Conservation (phyloP, 2,797 vertebrate species). For the Parambassis ranga region DNA sequence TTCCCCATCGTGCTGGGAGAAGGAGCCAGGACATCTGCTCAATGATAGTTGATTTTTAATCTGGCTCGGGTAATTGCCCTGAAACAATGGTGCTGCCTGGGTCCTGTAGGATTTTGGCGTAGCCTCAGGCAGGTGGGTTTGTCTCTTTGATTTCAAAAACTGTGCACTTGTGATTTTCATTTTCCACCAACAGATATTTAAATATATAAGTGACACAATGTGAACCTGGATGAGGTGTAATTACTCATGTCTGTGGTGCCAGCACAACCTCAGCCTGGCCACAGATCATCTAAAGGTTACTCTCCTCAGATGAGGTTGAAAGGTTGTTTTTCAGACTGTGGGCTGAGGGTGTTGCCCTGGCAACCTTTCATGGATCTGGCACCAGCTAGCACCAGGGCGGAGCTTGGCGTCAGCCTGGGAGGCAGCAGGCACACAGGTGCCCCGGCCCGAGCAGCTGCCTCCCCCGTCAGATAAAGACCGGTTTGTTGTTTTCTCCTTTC, state of each 20-base stretch:
- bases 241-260: conserved; percentile 27
- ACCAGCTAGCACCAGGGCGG: conserved; percentile 56
- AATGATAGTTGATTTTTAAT: conserved; percentile 69
- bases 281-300: conserved; percentile 72
- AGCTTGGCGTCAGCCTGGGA: conserved; percentile 69
- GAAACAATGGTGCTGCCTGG: conserved; percentile 44
- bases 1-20: conserved; percentile 17
- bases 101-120: conserved; percentile 45
- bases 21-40: conserved; percentile 60
- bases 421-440: conserved; percentile 78
- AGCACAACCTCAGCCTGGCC: conserved; percentile 35
- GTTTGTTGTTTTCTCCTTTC: conserved; percentile 68
- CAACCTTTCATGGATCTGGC: conserved; percentile 72
- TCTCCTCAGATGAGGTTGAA: conserved; percentile 68
- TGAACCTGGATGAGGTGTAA: conserved; percentile 37
- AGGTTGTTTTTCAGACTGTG: conserved; percentile 72
- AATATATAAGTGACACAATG: conserved; percentile 22
- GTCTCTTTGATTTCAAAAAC: conserved; percentile 10
- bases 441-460: conserved; percentile 73
- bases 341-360: conserved; percentile 64
- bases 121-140: conserved; percentile 45
- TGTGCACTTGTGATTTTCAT: background rate
- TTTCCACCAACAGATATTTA: conserved; percentile 19
- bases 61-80: conserved; percentile 61
- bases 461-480: conserved; percentile 72